Percentiles rank a stretch among this genome's conserved stretches.
Evolutionary conservation across 2,888 invertebrate species (phyloP).

Genomic region (Sphecodes monilicornis): DNA sequence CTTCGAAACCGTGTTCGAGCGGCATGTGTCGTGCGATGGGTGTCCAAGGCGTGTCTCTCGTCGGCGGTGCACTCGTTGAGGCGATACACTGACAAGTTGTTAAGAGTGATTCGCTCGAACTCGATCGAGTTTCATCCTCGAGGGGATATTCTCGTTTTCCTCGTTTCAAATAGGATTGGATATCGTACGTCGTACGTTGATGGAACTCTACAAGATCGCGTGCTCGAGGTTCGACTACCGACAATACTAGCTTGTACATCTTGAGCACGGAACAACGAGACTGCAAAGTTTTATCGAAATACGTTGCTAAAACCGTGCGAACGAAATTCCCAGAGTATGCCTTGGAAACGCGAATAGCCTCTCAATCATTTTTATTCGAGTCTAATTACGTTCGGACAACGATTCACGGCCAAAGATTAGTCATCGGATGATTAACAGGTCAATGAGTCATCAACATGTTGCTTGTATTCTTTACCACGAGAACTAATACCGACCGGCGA

Average conservation of each 20-base stretch:
- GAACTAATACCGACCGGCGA: not conserved
- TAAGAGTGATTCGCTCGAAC: slow-evolving; percentile 35
- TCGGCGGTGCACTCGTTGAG: slow-evolving; percentile 26
- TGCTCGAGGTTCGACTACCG: not conserved
- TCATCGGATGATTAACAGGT: not conserved
- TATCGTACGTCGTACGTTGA: too few relatives aligned
- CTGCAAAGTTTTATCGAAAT: not conserved
- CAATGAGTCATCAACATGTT: slow-evolving; percentile 4
- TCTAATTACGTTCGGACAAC: not conserved
- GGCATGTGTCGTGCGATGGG: slow-evolving; percentile 3
- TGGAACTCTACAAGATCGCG: not conserved
- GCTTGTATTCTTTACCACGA: not conserved
- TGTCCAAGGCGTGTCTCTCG: slow-evolving; percentile 26
- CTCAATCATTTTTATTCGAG: not conserved
- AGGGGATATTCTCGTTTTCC: not conserved
- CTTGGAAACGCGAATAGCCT: not conserved
- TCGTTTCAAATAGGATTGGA: too few relatives aligned
- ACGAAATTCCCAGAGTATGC: not conserved
- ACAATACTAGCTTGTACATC: not conserved
- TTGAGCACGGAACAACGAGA: too few relatives aligned
- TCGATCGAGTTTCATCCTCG: not conserved
- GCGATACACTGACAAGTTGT: not conserved
- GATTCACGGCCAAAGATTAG: not conserved
- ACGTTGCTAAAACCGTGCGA: not conserved
- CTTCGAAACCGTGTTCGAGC: not conserved